Percentiles rank a stretch among this genome's conserved stretches.
Evolutionary conservation across 2,113 vertebrate species (phyloP).

Genomic region (Galemys pyrenaicus): DNA sequence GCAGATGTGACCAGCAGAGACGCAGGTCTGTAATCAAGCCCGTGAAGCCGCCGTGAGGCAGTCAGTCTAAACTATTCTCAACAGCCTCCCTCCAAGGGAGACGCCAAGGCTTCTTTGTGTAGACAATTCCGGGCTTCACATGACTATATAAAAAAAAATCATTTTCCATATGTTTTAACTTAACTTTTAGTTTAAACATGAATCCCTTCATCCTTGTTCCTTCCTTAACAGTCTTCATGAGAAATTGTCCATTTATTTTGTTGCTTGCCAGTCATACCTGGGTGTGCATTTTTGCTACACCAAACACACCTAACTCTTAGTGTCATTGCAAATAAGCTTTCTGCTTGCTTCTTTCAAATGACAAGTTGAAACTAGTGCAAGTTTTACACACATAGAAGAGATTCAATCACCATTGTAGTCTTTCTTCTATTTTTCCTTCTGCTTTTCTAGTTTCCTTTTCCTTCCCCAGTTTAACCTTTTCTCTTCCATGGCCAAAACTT

Average conservation of each 20-base stretch:
- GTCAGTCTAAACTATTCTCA: background rate
- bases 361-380: conserved; percentile 48
- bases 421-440: background rate
- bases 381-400: background rate
- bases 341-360: conserved; percentile 24
- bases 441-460: background rate
- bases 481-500: background rate
- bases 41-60: background rate
- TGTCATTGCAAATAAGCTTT: background rate
- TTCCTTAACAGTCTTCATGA: background rate
- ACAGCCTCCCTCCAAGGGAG: background rate
- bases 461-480: background rate
- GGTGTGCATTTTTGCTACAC: background rate
- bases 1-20: conserved; percentile 47
- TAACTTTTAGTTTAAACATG: conserved; percentile 7
- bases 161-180: conserved; percentile 55
- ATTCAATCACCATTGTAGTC: background rate
- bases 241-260: conserved; percentile 17
- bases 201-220: background rate
- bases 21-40: background rate
- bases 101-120: background rate
- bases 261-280: background rate
- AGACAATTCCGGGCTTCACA: background rate
- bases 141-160: background rate
- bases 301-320: conserved; percentile 61